Base-by-base conservation (phyloP, 2,888 invertebrate species). In the Nudaria mundana region DNA sequence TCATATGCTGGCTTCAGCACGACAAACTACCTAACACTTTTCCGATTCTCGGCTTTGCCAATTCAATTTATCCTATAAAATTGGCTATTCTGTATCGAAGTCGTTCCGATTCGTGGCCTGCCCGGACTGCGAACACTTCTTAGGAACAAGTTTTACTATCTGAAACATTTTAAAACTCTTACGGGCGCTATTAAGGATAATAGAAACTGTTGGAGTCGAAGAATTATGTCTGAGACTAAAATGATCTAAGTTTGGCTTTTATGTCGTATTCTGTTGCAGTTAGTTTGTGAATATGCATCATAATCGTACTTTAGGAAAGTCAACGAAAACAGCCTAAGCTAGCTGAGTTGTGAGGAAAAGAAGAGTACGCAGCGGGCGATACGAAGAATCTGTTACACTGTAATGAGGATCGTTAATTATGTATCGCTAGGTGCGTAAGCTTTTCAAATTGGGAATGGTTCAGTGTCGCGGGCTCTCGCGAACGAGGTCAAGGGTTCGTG, bases 321-420 rank as follows among this genome's bases (percentile, higher is more conserved):
- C 52, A 38, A 52, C 40, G 52, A 52, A 54, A 44, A 49, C 34
- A 13, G 23, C 44, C 30, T 30, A 23, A 38, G 55, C 13, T 41
- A 46, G 47, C 40, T 46, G 46, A 44, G 48, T 16, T 45, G 41
- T 24, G 38, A 48, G 45, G 51, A 28, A 44, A 16, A 15, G 28
- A 52, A 46, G 40, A 13, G 41, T 42, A 30, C 29, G 43, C 18
- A 40, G 42, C 50, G 44, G 48, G 36, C 29, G 3, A 20, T 20
- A 44, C 38, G 24, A 61, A 56, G 66, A 71, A 72, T 81, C 81
- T 76, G 77, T 76, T 74, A 77, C 74, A 68, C 65, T 73, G 77
- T 86, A 86, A 87, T 82, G 82, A 84, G 82, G 71, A 79, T 83
- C 85, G 79, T 88, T 87, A 87, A 88, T 88, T 87, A 85, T 87